A percentile compares a stretch with the other conserved stretches of the same genome.
Evolutionary conservation across 2,888 invertebrate species (phyloP).

Genomic region (Calameuta idolon): DNA sequence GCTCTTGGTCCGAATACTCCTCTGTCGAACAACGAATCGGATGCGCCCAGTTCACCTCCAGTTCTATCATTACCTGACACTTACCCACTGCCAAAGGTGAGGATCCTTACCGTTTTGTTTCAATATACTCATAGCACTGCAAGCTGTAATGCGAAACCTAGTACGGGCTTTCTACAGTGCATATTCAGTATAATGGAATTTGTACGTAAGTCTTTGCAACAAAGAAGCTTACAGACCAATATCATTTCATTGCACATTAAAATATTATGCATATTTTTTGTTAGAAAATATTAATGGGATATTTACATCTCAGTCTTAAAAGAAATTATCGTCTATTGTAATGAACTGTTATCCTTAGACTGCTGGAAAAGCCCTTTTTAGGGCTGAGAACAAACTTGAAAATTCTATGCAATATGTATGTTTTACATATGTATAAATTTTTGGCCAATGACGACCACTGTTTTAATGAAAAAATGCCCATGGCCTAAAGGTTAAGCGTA

Average conservation of each 20-base stretch:
- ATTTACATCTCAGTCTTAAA: neutral
- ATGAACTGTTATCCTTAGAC: neutral
- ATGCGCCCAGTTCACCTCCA: conserved; percentile 69
- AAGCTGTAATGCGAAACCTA: neutral
- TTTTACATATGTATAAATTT: no score
- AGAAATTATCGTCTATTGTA: neutral
- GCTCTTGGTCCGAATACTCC: conserved; percentile 62
- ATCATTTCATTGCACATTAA: neutral
- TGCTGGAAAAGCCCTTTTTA: no score
- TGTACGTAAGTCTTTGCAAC: neutral
- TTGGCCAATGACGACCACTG: no score
- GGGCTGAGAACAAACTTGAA: no score
- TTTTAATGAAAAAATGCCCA: no score
- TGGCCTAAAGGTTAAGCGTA: neutral
- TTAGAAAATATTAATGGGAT: neutral
- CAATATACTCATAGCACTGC: neutral
- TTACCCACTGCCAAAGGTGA: conserved; percentile 65
- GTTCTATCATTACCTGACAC: conserved; percentile 64
- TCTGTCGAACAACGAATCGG: conserved; percentile 72
- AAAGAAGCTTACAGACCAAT: neutral
- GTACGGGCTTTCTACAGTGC: neutral
- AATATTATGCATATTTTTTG: neutral
- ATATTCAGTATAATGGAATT: neutral
- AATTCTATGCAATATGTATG: no score
- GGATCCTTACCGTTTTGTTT: neutral